Percentiles rank a stretch among this genome's conserved stretches.
Evolutionary conservation across 1,140 invertebrate species (phyloP).

Genomic region (Lysiphlebus fabarum): DNA sequence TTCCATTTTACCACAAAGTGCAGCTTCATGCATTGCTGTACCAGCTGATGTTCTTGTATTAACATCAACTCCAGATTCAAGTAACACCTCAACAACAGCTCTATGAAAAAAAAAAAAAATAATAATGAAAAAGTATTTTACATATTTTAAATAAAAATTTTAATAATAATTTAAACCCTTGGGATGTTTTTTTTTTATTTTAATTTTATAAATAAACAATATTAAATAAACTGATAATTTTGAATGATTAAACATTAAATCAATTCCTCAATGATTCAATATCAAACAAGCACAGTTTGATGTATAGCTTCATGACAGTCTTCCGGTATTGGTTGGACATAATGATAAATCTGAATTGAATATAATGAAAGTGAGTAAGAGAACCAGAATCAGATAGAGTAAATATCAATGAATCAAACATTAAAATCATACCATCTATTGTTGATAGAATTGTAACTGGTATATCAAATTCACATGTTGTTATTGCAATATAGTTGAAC

Average conservation of each 20-base stretch:
- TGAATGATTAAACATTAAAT: background rate
- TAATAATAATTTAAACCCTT: too few relatives aligned
- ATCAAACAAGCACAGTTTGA: conserved; percentile 3
- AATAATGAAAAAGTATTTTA: too few relatives aligned
- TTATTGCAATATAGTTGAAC: conserved; percentile 53
- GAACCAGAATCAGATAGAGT: conserved; percentile 13
- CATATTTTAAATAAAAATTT: too few relatives aligned
- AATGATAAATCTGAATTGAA: background rate
- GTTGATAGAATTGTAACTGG: conserved; percentile 38
- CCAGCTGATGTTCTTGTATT: conserved; percentile 85
- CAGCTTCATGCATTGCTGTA: conserved; percentile 92
- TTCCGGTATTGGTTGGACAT: too few relatives aligned
- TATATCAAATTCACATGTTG: conserved; percentile 48
- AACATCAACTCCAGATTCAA: conserved; percentile 83
- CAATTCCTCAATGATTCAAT: conserved; percentile 20
- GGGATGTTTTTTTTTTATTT: too few relatives aligned
- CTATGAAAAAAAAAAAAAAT: conserved; percentile 59
- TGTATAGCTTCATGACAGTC: conserved; percentile 5
- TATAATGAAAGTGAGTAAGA: conserved; percentile 9
- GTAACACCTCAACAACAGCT: conserved; percentile 77
- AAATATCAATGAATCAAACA: conserved; percentile 29
- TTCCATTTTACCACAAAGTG: conserved; percentile 88
- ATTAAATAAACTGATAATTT: background rate
- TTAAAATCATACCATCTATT: conserved; percentile 40
- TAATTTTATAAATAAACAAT: too few relatives aligned